Evolutionary conservation across 2,797 vertebrate species (phyloP), one percentile per base, ranked within the genome.

Genomic region (Myotis daubentonii): DNA sequence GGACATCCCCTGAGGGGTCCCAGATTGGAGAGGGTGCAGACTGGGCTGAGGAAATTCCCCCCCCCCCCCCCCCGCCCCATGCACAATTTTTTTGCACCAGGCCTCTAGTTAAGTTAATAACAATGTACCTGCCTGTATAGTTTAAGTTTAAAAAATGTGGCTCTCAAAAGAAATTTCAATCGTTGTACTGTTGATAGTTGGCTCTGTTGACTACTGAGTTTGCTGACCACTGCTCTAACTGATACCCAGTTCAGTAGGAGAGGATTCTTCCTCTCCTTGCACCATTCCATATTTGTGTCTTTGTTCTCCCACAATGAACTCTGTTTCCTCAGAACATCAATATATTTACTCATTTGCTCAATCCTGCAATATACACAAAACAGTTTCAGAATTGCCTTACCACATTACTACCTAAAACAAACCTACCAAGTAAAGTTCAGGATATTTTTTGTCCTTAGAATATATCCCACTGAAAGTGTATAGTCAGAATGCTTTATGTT

Each of bases 381-480:
- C 25, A 57, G 28, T 95, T 89, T 92, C 47, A 80, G 47, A 93
- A 76, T 47, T 82, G 30, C 51, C 44, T 93, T 30, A 49, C 70
- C 62, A 71, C 15, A 79, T n/a, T 44, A 70, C 25, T 71, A 55
- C 36, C 15, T 44, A 70, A 53, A 88, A 65, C 33, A 80, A 75
- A 16, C 12, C 3, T 88, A 84, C 36, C 47, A 88, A 79, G 22
- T 76, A 47, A 90, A 81, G 71, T 78, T 68, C 13, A 66, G 72
- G 47, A 20, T 12, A 51, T 78, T 25, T 79, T 71, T 80, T 89
- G 25, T n/a, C 51, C 38, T 90, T 70, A 62, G 51, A 82, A 8
- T 89, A 28, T 38, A 72, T 55, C 16, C 72, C 72, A 49, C 65
- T 81, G 25, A 81, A 68, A 60, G 8, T n/a, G 2, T 75, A 44